phyloP scores from a whole-genome alignment of 2,888 invertebrate genomes.

The Patella caerulea region DNA sequence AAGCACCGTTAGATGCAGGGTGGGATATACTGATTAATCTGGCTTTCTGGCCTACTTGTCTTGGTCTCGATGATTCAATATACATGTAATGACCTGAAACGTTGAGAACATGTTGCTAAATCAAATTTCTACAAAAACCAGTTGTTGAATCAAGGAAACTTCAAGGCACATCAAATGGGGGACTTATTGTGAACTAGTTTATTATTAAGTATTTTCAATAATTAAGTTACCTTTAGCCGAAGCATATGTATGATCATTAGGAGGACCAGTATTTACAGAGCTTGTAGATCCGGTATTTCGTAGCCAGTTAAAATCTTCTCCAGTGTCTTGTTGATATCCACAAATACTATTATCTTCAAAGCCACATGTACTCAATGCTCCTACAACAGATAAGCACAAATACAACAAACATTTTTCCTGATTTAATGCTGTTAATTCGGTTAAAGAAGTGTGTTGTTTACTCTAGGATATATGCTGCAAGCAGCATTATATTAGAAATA shows the following conservation, averaged over 20 bases:
- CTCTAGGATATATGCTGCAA: too few species aligned
- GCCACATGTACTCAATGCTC: constrained; percentile 39
- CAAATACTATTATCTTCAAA: constrained; percentile 52
- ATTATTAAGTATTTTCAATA: too few species aligned
- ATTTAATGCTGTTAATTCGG: background rate
- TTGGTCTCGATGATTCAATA: constrained; percentile 47
- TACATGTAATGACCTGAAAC: constrained; percentile 53
- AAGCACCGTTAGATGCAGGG: constrained; percentile 39
- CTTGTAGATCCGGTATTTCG: constrained; percentile 43
- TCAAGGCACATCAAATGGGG: background rate
- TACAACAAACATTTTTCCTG: background rate
- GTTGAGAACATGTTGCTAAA: too few species aligned
- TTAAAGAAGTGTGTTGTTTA: too few species aligned
- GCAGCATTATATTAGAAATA: too few species aligned
- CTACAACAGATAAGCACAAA: background rate
- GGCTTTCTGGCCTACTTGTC: constrained; percentile 44
- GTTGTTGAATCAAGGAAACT: background rate
- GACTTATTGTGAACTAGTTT: too few species aligned
- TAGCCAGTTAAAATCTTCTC: constrained; percentile 59
- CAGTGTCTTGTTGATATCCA: constrained; percentile 51
- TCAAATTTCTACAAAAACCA: background rate
- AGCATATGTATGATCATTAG: constrained; percentile 55
- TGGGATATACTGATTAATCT: constrained; percentile 37
- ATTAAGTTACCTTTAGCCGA: constrained; percentile 45
- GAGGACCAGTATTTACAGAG: constrained; percentile 49